These are phyloP conservation scores for Eremobia ochroleuca DNA, from an alignment of 2,888 invertebrate genomes.

Conservation along the genomic window DNA sequence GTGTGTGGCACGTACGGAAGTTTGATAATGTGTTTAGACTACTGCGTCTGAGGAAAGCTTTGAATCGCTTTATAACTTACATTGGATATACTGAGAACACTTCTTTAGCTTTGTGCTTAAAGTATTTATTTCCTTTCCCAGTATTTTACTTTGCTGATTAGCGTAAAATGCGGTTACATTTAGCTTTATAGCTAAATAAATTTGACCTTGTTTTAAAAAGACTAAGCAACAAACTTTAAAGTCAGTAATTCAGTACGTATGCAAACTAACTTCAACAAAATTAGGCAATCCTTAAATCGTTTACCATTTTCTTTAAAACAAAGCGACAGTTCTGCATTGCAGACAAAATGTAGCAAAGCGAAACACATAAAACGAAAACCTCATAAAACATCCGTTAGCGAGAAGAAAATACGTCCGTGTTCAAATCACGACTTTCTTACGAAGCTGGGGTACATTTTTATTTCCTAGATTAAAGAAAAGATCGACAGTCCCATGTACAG, in stretches of 20 bases:
- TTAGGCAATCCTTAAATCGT: constrained; percentile 17
- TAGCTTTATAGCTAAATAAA: not conserved
- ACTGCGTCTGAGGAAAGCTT: constrained; percentile 13
- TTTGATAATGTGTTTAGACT: constrained; percentile 46
- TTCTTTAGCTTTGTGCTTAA: constrained; percentile 11
- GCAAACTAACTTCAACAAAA: constrained; percentile 27
- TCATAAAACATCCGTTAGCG: constrained; percentile 58
- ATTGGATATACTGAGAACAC: constrained; percentile 32
- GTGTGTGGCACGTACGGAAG: constrained; percentile 39
- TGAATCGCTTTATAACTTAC: constrained; percentile 44
- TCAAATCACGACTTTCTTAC: constrained; percentile 66
- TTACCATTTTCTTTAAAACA: constrained; percentile 37
- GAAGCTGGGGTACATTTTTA: constrained; percentile 72
- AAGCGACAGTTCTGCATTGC: constrained; percentile 55
- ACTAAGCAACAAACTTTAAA: constrained; percentile 8
- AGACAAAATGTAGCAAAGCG: constrained; percentile 48
- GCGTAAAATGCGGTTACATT: not conserved
- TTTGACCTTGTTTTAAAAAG: constrained; percentile 17
- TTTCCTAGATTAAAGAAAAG: constrained; percentile 77
- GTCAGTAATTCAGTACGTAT: constrained; percentile 18
- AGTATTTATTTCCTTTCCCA: not conserved
- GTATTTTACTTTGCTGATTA: constrained; percentile 17
- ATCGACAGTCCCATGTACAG: constrained; percentile 73
- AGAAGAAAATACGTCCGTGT: constrained; percentile 49
- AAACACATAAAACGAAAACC: constrained; percentile 46